A percentile compares a stretch with the other conserved stretches of the same genome.
phyloP scores from a whole-genome alignment of 1,140 invertebrate genomes.

The Pseudoatta argentina region DNA sequence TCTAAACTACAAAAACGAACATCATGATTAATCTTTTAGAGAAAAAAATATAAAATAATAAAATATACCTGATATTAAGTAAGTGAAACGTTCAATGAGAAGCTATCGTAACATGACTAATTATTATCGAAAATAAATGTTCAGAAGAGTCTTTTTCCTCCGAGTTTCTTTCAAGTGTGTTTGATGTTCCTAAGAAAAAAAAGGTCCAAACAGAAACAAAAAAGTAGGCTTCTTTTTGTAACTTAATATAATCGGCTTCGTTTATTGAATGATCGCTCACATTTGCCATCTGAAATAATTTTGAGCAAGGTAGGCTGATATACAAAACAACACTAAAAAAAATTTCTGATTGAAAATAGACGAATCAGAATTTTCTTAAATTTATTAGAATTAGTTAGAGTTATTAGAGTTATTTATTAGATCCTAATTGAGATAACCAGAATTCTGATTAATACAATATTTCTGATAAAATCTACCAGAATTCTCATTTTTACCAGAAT shows the following conservation, averaged over 20 bases:
- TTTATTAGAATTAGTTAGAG: too few relatives aligned
- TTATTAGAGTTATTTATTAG: too few relatives aligned
- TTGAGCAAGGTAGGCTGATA: not conserved
- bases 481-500: too few relatives aligned
- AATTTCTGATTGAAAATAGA: too few relatives aligned
- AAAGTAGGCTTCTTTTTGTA: not conserved
- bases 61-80: not conserved
- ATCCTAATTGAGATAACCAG: too few relatives aligned
- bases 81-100: not conserved
- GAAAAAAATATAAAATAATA: not conserved
- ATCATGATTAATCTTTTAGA: not conserved
- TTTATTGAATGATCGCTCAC: not conserved
- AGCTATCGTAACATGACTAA: not conserved
- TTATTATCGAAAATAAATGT: slow-evolving; percentile 13
- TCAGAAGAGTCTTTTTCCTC: too few relatives aligned
- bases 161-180: not conserved
- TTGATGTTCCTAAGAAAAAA: not conserved
- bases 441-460: too few relatives aligned
- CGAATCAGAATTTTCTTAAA: too few relatives aligned
- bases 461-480: too few relatives aligned
- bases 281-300: slow-evolving; percentile 18
- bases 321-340: not conserved
- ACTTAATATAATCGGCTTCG: slow-evolving; percentile 29
- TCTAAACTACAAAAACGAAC: slow-evolving; percentile 1
- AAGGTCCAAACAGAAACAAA: not conserved